A percentile compares a stretch with the other conserved stretches of the same genome.
These are phyloP conservation scores for Ormyrus nitidulus DNA, from an alignment of 2,888 invertebrate genomes.

Conservation along the genomic window DNA sequence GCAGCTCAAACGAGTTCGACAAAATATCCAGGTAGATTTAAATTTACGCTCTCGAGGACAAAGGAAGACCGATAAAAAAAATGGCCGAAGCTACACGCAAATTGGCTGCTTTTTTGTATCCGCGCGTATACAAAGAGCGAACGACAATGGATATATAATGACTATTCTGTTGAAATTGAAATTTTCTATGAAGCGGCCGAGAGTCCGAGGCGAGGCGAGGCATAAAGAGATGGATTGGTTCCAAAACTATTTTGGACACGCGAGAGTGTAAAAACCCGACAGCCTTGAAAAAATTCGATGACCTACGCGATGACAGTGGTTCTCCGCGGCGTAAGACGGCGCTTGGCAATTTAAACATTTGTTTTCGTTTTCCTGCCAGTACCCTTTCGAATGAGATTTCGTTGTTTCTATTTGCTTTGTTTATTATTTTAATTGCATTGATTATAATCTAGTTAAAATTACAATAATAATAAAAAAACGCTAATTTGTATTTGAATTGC, in stretches of 20 bases:
- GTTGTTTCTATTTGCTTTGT: no score
- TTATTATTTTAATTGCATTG: no score
- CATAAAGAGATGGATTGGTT: conserved; percentile 57
- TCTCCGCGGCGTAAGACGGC: conserved; percentile 22
- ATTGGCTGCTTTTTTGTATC: conserved; percentile 9
- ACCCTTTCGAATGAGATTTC: no score
- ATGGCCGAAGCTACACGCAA: not conserved
- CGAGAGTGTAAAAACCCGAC: conserved; percentile 51
- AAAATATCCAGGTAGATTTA: no score
- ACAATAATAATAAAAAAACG: no score
- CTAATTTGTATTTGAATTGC: no score
- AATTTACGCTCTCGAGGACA: no score
- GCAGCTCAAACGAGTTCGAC: no score
- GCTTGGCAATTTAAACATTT: no score
- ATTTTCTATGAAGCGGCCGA: conserved; percentile 33
- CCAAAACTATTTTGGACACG: conserved; percentile 57
- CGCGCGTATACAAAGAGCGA: not conserved
- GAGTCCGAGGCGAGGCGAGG: not conserved
- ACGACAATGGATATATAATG: conserved; percentile 41
- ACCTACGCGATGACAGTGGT: conserved; percentile 56
- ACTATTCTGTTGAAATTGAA: conserved; percentile 46
- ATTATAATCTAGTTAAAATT: no score
- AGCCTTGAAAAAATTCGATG: conserved; percentile 60
- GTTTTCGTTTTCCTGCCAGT: no score
- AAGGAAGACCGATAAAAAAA: no score